Evolutionary conservation across 1,140 invertebrate genomes (phyloP).

Genomic region (Drosophila seguyi): DNA sequence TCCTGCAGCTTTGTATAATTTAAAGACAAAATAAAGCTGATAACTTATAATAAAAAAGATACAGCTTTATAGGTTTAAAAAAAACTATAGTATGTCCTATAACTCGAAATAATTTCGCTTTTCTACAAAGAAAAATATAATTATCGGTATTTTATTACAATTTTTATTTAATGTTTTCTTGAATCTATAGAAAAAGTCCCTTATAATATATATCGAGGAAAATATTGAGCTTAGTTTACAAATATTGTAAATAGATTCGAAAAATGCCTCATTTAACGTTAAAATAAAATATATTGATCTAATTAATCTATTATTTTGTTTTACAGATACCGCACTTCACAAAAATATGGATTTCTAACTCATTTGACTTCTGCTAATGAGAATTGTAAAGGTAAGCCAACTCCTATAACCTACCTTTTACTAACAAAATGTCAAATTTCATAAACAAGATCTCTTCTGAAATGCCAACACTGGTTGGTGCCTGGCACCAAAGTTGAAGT

Average conservation of each 20-base stretch:
- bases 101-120: not conserved
- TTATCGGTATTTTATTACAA: not conserved
- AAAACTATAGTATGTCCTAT: not conserved
- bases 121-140: not conserved
- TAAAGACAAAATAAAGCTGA: not conserved
- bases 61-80: not conserved
- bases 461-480: conserved; percentile 17
- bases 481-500: conserved; percentile 28
- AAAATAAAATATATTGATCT: too few species aligned
- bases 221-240: too few species aligned
- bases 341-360: not conserved
- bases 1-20: not conserved
- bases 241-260: too few species aligned
- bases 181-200: not conserved
- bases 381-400: not conserved
- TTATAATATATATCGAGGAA: too few species aligned
- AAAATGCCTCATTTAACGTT: too few species aligned
- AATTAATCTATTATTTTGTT: not conserved
- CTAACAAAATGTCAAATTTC: not conserved
- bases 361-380: not conserved
- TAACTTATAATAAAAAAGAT: not conserved
- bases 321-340: not conserved
- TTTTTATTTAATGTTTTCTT: not conserved
- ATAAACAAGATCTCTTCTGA: not conserved
- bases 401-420: not conserved